phyloP scores from a whole-genome alignment of 2,888 invertebrate genomes.

The Dynastes hyllus region DNA sequence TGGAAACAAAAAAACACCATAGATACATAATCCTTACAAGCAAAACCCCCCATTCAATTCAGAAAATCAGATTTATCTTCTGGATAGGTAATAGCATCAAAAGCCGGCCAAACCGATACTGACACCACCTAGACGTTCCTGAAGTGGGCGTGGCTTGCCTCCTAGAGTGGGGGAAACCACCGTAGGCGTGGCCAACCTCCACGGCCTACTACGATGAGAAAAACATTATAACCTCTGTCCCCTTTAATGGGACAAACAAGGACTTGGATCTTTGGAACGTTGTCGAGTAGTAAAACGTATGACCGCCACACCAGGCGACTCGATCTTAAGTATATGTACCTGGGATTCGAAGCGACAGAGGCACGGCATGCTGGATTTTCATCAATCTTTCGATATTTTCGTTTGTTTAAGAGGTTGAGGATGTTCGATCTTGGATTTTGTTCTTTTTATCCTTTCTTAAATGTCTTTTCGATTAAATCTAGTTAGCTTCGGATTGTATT shows the following conservation, averaged over 20 bases:
- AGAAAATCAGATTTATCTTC: slow-evolving; percentile 58
- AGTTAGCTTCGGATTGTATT: too few species aligned
- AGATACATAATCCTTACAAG: too few species aligned
- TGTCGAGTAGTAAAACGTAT: background rate
- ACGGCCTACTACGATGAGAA: slow-evolving; percentile 14
- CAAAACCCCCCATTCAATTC: too few species aligned
- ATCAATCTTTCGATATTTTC: background rate
- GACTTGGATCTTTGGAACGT: background rate
- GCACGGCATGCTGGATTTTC: background rate
- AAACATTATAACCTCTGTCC: slow-evolving; percentile 1
- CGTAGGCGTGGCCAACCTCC: slow-evolving; percentile 29
- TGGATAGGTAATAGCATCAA: slow-evolving; percentile 59
- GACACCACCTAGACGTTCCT: slow-evolving; percentile 52
- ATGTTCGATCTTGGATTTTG: too few species aligned
- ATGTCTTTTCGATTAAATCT: too few species aligned
- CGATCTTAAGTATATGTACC: background rate
- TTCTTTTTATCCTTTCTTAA: too few species aligned
- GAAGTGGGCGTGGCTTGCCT: slow-evolving; percentile 59
- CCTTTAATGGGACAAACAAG: background rate
- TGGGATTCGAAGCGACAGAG: background rate
- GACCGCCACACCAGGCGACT: background rate
- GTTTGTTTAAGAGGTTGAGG: too few species aligned
- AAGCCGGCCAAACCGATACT: slow-evolving; percentile 58
- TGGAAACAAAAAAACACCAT: too few species aligned
- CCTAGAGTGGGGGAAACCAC: slow-evolving; percentile 51